A percentile compares a stretch with the other conserved stretches of the same genome.
Conservation (phyloP, 2,113 vertebrate species). For the Laterallus jamaicensis region DNA sequence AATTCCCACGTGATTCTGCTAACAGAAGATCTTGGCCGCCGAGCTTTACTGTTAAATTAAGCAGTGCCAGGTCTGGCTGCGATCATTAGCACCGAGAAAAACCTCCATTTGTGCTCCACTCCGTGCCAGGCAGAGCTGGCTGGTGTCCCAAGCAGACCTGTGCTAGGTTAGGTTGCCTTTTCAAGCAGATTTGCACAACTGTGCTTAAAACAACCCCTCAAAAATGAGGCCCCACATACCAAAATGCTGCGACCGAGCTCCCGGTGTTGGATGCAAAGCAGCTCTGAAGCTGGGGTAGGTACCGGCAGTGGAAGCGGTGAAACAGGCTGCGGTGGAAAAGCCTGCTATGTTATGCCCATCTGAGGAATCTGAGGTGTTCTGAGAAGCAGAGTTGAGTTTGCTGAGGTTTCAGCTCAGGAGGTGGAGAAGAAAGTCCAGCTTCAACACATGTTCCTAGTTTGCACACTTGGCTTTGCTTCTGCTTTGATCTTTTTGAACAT, state of each 20-base stretch:
- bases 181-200: background rate
- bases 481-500: background rate
- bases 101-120: slow-evolving; percentile 18
- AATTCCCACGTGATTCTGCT: slow-evolving; percentile 49
- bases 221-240: background rate
- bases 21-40: slow-evolving; percentile 47
- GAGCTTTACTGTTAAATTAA: slow-evolving; percentile 42
- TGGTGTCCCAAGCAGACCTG: background rate
- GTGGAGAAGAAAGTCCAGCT: background rate
- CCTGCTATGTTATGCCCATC: background rate
- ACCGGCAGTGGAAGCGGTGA: background rate
- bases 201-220: background rate
- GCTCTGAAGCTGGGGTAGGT: background rate
- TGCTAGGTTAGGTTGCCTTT: background rate
- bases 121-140: slow-evolving; percentile 25
- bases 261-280: background rate
- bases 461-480: background rate
- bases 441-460: background rate
- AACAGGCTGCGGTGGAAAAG: background rate
- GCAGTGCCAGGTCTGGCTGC: slow-evolving; percentile 41
- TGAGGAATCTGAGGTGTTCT: background rate
- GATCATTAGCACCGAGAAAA: slow-evolving; percentile 50
- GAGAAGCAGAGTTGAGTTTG: background rate
- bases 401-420: background rate
- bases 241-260: background rate